Base-by-base conservation (phyloP, 2,113 vertebrate genomes). In the Rhombomys opimus region DNA sequence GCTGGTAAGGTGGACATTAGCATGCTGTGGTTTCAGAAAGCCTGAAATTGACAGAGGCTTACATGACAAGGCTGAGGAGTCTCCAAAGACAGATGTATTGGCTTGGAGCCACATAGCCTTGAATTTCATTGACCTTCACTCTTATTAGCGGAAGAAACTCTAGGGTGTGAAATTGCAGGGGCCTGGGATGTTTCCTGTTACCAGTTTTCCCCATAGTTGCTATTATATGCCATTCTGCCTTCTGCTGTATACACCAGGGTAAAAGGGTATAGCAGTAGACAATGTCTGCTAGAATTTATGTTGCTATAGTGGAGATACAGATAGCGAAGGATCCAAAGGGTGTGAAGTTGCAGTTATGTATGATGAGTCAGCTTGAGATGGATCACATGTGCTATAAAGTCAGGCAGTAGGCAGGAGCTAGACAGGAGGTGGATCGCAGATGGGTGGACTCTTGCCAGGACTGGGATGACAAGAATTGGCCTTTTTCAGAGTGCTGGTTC, bases 111-210 rank as follows among this genome's bases (percentile, higher is more conserved):
- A 91, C 70, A 52, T 81, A 86, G 72, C 86, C 87, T 91, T 38
- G 82, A 52, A 70, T 95, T 95, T 90, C 94, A 35, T 25, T 82
- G 68, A 87, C 92, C 91, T 95, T 93, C 76, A 72, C 67, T 84
- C 59, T 78, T 70, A 1, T 32, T 23, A 18, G 61, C 25, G 59
- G 68, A 87, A 92, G 68, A 61, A 77, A 27, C 7, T 86, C 72
- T 8, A 65, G 63, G 81, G 68, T 95, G 73, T 95, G 90, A 97
- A 91, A 80, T 46, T 65, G 67, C 75, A 82, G 63, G 77, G 92
- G 46, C 35, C 61, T 46, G 3, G 25, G 52, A 57, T 35, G 17
- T 68, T 57, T 93, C 85, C 88, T 94, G 41, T 92, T 95, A 41
- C 32, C 50, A 17, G 35, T 41, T 57, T 14, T 23, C 50, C 4